These are phyloP conservation scores for Alcedo quadribrachys DNA, from an alignment of 2,797 vertebrate genomes.

Conservation along the genomic window DNA sequence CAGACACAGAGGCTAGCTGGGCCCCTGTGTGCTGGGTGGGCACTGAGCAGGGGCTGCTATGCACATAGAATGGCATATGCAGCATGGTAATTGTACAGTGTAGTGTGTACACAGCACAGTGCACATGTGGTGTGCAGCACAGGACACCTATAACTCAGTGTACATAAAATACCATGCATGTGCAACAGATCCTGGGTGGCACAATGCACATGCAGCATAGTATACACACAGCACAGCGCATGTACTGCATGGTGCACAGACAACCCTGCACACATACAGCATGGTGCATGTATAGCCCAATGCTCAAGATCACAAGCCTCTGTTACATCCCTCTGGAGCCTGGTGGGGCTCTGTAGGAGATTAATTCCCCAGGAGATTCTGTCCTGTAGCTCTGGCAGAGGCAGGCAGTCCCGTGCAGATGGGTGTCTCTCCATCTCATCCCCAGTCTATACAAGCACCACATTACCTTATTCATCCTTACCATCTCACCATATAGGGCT, in stretches of 20 bases:
- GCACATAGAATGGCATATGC: rapidly evolving
- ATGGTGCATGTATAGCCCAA: rapidly evolving
- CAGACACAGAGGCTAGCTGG: not conserved
- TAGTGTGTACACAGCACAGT: not conserved
- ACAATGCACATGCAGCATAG: rapidly evolving
- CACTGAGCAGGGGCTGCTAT: not conserved
- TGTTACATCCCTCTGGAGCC: not conserved
- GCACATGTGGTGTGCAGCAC: not conserved
- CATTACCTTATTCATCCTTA: not conserved
- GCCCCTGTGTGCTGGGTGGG: not conserved
- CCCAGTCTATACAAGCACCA: not conserved
- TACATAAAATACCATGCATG: not conserved
- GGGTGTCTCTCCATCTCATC: not conserved
- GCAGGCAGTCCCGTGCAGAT: not conserved
- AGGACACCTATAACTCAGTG: rapidly evolving
- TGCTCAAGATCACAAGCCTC: not conserved
- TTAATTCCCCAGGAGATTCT: not conserved
- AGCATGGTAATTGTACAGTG: rapidly evolving
- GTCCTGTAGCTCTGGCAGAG: not conserved
- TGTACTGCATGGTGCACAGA: too few species aligned
- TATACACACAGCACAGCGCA: rapidly evolving
- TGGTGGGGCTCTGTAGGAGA: not conserved
- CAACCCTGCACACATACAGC: not conserved
- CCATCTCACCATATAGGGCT: rapidly evolving
- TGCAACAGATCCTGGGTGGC: not conserved